Evolutionary conservation across 2,797 vertebrate genomes (phyloP), one percentile per base, ranked within the genome.

Genomic region (Chelon labrosus): DNA sequence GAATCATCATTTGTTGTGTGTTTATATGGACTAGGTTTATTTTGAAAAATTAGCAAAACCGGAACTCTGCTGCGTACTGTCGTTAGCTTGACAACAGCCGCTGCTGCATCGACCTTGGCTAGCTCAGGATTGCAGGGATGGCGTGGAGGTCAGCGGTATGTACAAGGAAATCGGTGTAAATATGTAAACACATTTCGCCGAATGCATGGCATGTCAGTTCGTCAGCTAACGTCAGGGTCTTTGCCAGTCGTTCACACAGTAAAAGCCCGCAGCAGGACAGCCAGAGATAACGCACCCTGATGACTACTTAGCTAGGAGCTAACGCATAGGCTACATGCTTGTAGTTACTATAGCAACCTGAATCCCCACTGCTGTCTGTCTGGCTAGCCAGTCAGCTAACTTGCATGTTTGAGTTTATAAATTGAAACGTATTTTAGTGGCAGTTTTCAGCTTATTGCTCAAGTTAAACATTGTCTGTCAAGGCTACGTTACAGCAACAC

Each of bases 141-240:
- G 82, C 78, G 13, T 96, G 94, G 94, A 95, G 94, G 91, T 94
- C 93, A 92, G 90, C 94, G 93, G 95, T 96, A 92, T 82, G 94
- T 73, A 71, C 11, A 0, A 6, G 8, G 10, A 16, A 22, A 35
- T 53, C n/a, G 35, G 8, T 44, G 0, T 11, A 1, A 7, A 22
- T 55, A 0, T 2, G n/a, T 35, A 1, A 13, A 22, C 13, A 0
- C 12, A 12, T 10, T 51, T 0, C 13, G 42, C 7, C 20, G 11
- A 20, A 22, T 44, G 3, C 27, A 19, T 42, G 16, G 0, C 11
- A 27, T 1, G 52, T 25, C 0, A 55, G 0, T 27, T 3, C 2
- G 41, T 16, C 3, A 5, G 0, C 4, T 9, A 19, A 31, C 8
- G 2, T 16, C 1, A n/a, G 14, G 3, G 2, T 20, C 1, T 20